Evolutionary conservation across 1,140 invertebrate species (phyloP), one percentile per base, ranked within the genome.

Genomic region (Eriocheir sinensis): DNA sequence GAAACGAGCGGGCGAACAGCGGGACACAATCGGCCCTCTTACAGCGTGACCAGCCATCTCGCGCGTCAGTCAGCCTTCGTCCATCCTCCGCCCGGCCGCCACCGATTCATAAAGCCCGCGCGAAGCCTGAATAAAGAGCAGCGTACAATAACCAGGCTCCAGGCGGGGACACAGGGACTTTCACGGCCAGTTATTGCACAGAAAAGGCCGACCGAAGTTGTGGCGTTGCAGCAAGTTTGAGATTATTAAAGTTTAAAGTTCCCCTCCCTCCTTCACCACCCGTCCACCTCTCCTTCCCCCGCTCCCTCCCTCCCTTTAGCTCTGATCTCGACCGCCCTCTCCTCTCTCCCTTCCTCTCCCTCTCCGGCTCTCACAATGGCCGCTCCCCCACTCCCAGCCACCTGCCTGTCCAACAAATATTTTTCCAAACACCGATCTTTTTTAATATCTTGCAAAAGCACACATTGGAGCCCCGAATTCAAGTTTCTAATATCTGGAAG

Each of bases 371-470:
- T 85, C 41, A n/a, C 89, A 90, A 41, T 48, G 60, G 44, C 38
- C 17, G 30, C 12, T 34, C 15, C 86, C 36, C 60, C 34, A 21
- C 90, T 44, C 90, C 60, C 90, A 32, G 53, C 90, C 92, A 91
- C 89, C 93, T 85, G 93, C 48, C 93, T 91, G 89, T 94, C 93
- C 81, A 86, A 94, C 93, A 94, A 94, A 91, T 91, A 94, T 94
- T 94, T 94, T 94, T 94, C 93, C 93, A 94, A 94, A 94, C 93
- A 94, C 81, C 41, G 88, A 36, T 94, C 81, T 91, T 94, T 94
- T 94, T 94, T 94, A 94, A 94, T 94, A 94, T 94, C 93, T 94
- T 94, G 93, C 93, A 94, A 94, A 94, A 94, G 93, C 93, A 94
- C 93, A 94, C 93, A 94, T 85, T 79, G 93, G 80, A 91, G 80